Evolutionary conservation across 1,140 invertebrate genomes (phyloP).

Genomic region (Zaprionus kolodkinae): DNA sequence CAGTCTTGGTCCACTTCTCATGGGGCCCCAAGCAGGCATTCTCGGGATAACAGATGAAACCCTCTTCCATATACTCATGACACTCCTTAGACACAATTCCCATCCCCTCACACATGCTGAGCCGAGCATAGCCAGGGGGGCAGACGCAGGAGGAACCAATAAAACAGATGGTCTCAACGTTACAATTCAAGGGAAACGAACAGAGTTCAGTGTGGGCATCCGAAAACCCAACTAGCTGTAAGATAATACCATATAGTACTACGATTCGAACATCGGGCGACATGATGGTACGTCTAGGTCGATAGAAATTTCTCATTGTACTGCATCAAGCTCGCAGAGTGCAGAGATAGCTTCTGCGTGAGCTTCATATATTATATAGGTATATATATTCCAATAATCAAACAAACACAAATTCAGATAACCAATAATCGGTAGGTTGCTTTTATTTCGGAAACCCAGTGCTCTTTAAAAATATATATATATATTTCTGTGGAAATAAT

Average conservation of each 20-base stretch:
- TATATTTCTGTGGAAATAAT: too few species aligned
- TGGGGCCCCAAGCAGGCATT: background rate
- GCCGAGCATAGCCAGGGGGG: background rate
- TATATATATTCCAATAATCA: background rate
- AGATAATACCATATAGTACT: background rate
- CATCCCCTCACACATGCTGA: background rate
- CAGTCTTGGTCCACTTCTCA: background rate
- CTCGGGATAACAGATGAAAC: background rate
- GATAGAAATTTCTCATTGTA: background rate
- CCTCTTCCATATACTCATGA: background rate
- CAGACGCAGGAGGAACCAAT: background rate
- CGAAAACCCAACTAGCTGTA: background rate
- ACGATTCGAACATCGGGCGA: background rate
- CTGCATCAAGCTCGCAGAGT: background rate
- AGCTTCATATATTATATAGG: background rate
- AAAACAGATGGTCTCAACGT: background rate
- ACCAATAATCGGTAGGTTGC: background rate
- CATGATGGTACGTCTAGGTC: background rate
- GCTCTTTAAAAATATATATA: too few species aligned
- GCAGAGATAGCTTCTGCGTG: background rate
- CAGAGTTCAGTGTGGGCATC: background rate
- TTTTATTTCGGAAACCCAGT: background rate
- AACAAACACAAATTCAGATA: too few species aligned
- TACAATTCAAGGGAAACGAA: background rate
- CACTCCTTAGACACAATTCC: background rate